phyloP scores from a whole-genome alignment of 2,888 invertebrate species.

The Dascillus cervinus region DNA sequence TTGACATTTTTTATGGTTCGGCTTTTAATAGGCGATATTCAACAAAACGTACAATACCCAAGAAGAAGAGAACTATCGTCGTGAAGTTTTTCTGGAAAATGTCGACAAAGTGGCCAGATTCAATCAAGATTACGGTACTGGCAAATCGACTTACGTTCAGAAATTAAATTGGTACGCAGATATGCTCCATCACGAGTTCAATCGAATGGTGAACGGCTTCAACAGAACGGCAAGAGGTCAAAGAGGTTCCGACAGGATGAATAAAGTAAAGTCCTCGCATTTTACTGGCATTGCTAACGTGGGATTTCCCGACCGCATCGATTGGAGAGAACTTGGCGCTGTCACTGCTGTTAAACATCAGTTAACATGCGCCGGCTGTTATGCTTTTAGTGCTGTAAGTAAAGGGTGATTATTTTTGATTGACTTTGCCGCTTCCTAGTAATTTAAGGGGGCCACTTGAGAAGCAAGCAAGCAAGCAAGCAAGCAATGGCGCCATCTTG shows the following conservation, averaged over 20 bases:
- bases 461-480: slow-evolving; percentile 40
- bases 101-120: slow-evolving; percentile 32
- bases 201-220: slow-evolving; percentile 33
- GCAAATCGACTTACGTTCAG: slow-evolving; percentile 30
- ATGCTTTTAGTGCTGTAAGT: slow-evolving; percentile 41
- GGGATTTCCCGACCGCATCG: slow-evolving; percentile 31
- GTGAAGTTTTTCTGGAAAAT: slow-evolving; percentile 38
- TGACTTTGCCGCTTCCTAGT: no score
- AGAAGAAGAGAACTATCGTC: slow-evolving; percentile 31
- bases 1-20: no score
- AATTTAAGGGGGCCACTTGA: no score
- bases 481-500: no score
- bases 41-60: slow-evolving; percentile 32
- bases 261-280: slow-evolving; percentile 22
- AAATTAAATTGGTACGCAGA: slow-evolving; percentile 36
- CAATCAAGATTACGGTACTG: slow-evolving; percentile 34
- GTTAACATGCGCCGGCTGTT: slow-evolving; percentile 37
- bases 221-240: slow-evolving; percentile 52
- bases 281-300: slow-evolving; percentile 36
- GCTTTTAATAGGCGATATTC: slow-evolving; percentile 29
- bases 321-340: slow-evolving; percentile 38
- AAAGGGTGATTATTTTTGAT: no score
- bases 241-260: slow-evolving; percentile 28
- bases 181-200: slow-evolving; percentile 37
- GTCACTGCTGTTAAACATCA: slow-evolving; percentile 36